Percentiles rank a stretch among this genome's conserved stretches.
These are phyloP conservation scores for Piezodorus guildinii DNA, from an alignment of 1,140 invertebrate genomes.

Conservation along the genomic window DNA sequence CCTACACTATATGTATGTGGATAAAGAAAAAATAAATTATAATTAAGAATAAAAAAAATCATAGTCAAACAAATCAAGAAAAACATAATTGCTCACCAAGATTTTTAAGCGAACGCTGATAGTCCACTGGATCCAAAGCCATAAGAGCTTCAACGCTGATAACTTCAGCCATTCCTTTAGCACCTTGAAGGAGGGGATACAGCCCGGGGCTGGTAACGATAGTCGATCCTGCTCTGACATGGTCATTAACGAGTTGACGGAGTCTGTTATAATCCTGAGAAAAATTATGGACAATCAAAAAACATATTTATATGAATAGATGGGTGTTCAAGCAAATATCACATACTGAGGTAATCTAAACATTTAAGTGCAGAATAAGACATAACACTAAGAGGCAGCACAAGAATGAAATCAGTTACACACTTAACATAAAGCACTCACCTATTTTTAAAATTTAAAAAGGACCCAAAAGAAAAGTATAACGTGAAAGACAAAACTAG, in stretches of 20 bases:
- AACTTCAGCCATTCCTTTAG: slow-evolving; percentile 29
- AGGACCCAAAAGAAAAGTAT: no score
- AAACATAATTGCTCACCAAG: slow-evolving; percentile 26
- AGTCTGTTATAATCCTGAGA: slow-evolving; percentile 29
- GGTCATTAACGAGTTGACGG: slow-evolving; percentile 26
- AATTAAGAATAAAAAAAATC: background rate
- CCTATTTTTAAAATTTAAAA: no score
- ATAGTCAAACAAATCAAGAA: slow-evolving; percentile 6
- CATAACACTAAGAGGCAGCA: no score
- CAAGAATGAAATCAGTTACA: no score
- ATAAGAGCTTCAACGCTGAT: slow-evolving; percentile 32
- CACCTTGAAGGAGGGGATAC: slow-evolving; percentile 25
- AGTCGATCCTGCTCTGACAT: slow-evolving; percentile 30
- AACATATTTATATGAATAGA: no score
- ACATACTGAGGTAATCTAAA: no score
- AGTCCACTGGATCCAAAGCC: slow-evolving; percentile 29
- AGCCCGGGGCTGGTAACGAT: slow-evolving; percentile 30
- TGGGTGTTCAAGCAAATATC: no score
- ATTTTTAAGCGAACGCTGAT: slow-evolving; percentile 31
- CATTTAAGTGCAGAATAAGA: no score
- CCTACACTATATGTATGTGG: no score
- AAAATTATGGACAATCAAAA: background rate
- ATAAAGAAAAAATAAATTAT: no score
- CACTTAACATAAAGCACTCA: no score
- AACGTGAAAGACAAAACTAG: no score